Conservation (phyloP, 2,888 invertebrate genomes). For the Drosophila histrio region DNA sequence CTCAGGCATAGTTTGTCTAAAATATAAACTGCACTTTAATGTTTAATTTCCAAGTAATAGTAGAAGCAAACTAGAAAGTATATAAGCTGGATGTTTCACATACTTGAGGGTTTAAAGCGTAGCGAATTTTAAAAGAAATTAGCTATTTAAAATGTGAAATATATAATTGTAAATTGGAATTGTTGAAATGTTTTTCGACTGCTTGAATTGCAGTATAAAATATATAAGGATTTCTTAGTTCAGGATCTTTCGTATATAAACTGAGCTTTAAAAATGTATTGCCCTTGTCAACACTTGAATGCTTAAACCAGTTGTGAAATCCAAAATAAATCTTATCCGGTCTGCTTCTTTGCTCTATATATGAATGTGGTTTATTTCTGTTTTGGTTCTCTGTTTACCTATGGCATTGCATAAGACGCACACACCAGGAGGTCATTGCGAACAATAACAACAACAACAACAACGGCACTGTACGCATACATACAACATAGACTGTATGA, state of each 20-base stretch:
- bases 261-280: too few relatives aligned
- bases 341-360: background rate
- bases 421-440: slow-evolving; percentile 15
- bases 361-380: background rate
- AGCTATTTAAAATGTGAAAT: too few relatives aligned
- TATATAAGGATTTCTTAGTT: too few relatives aligned
- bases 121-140: too few relatives aligned
- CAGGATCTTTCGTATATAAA: too few relatives aligned
- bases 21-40: background rate
- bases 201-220: too few relatives aligned
- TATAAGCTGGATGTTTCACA: background rate
- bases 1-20: background rate
- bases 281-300: background rate
- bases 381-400: background rate
- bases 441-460: slow-evolving; percentile 25
- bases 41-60: background rate
- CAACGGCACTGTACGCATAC: slow-evolving; percentile 12
- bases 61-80: background rate
- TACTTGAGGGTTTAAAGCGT: too few relatives aligned
- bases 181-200: too few relatives aligned
- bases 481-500: slow-evolving; percentile 33
- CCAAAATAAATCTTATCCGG: background rate
- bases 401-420: background rate
- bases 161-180: too few relatives aligned
- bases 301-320: background rate